phyloP scores from a whole-genome alignment of 1,140 invertebrate species.

The Ostrea edulis region DNA sequence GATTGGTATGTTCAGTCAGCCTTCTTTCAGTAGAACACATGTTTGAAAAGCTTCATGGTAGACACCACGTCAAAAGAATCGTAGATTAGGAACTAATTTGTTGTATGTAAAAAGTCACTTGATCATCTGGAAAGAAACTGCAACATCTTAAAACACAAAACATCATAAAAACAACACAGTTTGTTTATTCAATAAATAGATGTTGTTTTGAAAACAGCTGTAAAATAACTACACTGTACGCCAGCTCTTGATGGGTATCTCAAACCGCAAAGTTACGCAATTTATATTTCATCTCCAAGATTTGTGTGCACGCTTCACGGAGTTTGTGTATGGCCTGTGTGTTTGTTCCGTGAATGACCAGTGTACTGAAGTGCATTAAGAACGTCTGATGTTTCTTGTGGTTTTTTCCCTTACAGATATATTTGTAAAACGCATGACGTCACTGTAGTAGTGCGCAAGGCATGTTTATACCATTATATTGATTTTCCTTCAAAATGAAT shows the following conservation, averaged over 20 bases:
- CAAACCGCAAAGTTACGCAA: conserved; percentile 19
- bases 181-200: conserved; percentile 11
- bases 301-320: background rate
- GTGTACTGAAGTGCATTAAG: too few relatives aligned
- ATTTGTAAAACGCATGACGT: too few relatives aligned
- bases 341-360: too few relatives aligned
- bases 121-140: background rate
- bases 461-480: too few relatives aligned
- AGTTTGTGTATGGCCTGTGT: too few relatives aligned
- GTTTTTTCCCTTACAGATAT: too few relatives aligned
- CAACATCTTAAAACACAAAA: conserved; percentile 24
- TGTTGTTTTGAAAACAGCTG: conserved; percentile 11
- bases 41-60: background rate
- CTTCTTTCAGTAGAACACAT: background rate
- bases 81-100: background rate
- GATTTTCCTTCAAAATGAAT: too few relatives aligned
- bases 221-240: background rate
- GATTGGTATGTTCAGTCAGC: too few relatives aligned
- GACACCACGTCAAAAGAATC: background rate
- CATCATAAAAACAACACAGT: conserved; percentile 1
- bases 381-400: too few relatives aligned
- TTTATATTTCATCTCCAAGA: background rate
- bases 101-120: background rate
- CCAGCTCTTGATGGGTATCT: background rate
- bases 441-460: too few relatives aligned